Conservation (phyloP, 2,113 vertebrate species). For the Microcebus jonahi region DNA sequence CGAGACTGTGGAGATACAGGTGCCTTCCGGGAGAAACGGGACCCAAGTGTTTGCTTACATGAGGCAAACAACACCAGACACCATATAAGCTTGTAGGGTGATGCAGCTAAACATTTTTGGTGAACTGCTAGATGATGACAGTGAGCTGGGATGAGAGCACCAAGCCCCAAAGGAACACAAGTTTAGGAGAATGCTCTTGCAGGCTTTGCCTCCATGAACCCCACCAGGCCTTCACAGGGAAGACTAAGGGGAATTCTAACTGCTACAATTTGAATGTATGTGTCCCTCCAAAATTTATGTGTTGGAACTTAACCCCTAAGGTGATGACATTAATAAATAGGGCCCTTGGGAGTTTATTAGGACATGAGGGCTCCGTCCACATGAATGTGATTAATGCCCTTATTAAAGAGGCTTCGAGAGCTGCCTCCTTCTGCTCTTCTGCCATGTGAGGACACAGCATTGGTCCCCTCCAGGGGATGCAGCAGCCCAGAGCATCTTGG, state of each 20-base stretch:
- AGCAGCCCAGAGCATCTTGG: neutral
- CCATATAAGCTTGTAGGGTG: neutral
- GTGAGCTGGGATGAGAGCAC: neutral
- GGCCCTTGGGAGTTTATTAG: neutral
- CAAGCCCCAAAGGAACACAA: neutral
- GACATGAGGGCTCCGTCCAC: neutral
- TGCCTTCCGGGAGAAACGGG: neutral
- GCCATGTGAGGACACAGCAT: neutral
- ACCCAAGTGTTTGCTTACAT: neutral
- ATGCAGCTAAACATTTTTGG: neutral
- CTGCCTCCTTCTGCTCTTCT: neutral
- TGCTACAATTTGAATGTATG: neutral
- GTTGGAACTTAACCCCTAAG: neutral
- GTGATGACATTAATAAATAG: neutral
- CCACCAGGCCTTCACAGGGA: neutral
- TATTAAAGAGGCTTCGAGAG: neutral
- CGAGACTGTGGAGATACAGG: neutral
- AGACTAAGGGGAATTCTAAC: neutral
- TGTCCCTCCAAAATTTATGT: neutral
- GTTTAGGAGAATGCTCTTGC: neutral
- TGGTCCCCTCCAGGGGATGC: neutral
- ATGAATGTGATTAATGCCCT: neutral
- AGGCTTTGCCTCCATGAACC: neutral
- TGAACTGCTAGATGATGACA: neutral
- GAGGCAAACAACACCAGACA: neutral